phyloP scores from a whole-genome alignment of 2,888 invertebrate genomes.

The Chrysopilus asiliformis region DNA sequence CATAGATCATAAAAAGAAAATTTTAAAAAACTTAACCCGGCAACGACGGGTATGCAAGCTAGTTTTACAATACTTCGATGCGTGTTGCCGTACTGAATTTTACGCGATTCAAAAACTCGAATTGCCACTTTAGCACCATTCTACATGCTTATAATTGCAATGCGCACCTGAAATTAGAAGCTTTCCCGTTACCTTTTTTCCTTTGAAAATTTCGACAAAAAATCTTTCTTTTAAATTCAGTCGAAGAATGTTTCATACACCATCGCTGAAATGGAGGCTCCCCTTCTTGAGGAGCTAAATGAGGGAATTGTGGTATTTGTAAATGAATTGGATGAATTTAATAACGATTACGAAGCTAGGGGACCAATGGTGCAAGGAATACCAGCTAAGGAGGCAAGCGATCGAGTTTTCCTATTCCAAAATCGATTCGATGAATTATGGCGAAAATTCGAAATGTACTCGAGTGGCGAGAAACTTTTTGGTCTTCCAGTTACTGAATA shows the following conservation, averaged over 20 bases:
- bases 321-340: slow-evolving; percentile 52
- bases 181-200: too few species aligned
- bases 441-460: slow-evolving; percentile 68
- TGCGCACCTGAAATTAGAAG: too few species aligned
- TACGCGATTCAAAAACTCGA: too few species aligned
- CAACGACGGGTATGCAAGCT: too few species aligned
- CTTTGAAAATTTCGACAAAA: background rate
- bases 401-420: slow-evolving; percentile 61
- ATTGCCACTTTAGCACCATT: too few species aligned
- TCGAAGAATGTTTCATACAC: slow-evolving; percentile 24
- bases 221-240: slow-evolving; percentile 14
- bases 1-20: too few species aligned
- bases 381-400: slow-evolving; percentile 73
- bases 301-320: slow-evolving; percentile 54
- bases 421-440: slow-evolving; percentile 71
- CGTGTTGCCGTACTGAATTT: too few species aligned
- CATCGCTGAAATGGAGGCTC: slow-evolving; percentile 53
- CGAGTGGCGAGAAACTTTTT: slow-evolving; percentile 72
- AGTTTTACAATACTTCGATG: too few species aligned
- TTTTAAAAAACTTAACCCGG: too few species aligned
- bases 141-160: too few species aligned
- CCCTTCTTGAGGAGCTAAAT: slow-evolving; percentile 56
- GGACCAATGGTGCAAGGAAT: slow-evolving; percentile 81
- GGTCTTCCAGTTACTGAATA: slow-evolving; percentile 74
- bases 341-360: slow-evolving; percentile 54